Base-by-base conservation (phyloP, 2,797 vertebrate genomes). In the Hemibagrus guttatus region DNA sequence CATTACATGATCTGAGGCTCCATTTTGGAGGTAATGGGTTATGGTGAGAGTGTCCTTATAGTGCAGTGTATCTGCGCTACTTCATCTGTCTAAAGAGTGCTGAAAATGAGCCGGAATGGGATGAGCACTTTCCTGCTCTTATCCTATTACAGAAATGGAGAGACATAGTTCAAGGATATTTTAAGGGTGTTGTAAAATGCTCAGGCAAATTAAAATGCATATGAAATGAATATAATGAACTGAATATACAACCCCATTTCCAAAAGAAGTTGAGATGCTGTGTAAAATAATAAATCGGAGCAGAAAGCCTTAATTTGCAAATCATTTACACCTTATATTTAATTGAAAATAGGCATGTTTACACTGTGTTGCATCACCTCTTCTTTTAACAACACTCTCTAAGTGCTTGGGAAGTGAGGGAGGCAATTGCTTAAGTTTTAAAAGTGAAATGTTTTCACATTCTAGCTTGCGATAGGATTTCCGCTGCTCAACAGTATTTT, bases 11-110 rank as follows among this genome's bases (percentile, higher is more conserved):
- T 72, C 56, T n/a, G 26, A 74, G 9, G 26, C 63, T 86, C 21
- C 54, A 84, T 90, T 88, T 63, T 81, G 28, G 66, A 35, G 79
- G 61, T 85, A 88, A 89, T 84, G 80, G 56, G 78, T 82, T 82
- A 82, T 82, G 81, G 63, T 42, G 26, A 83, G 19, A 59, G 42
- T 87, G 66, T 79, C 35, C 58, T 64, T 78, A 81, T 87, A 68
- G 81, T 80, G 75, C 66, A 86, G 66, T 68, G 42, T 56, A 89
- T 86, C 49, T 86, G 52, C 78, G 66, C 78, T 75, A 35, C 63
- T 42, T 71, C 39, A 85, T 86, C 54, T 39, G 82, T 85, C 84
- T 89, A 68, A 78, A 69, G 58, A 84, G 86, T 68, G 35, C 71
- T 59, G 72, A 80, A 90, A 89, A 89, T 80, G 64, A 89, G 58